Conservation (phyloP, 2,113 vertebrate species). For the Macrotus californicus region DNA sequence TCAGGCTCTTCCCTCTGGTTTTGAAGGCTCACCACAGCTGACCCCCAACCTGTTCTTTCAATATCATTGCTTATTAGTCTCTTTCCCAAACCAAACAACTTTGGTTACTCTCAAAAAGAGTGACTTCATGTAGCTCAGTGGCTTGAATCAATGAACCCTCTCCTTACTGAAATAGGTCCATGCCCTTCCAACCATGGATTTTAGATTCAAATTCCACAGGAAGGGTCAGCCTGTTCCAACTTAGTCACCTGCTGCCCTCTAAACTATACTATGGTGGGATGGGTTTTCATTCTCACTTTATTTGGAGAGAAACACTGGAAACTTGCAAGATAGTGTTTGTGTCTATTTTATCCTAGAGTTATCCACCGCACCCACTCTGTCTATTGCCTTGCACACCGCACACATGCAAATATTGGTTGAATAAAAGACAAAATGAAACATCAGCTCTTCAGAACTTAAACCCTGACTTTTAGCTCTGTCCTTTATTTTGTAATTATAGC, state of each 20-base stretch:
- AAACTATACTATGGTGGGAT: not conserved
- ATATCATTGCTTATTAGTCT: not conserved
- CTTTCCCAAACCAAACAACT: not conserved
- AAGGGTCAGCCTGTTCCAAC: not conserved
- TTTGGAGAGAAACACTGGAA: not conserved
- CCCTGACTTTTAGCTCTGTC: not conserved
- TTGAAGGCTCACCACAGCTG: not conserved
- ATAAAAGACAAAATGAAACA: not conserved
- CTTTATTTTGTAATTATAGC: not conserved
- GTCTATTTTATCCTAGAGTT: not conserved
- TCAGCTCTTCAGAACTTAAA: not conserved
- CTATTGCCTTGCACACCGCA: not conserved
- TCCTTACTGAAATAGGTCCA: not conserved
- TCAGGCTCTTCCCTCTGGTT: not conserved
- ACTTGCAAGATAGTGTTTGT: not conserved
- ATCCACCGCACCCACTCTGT: not conserved
- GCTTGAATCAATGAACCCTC: not conserved
- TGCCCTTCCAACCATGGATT: not conserved
- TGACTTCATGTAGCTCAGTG: not conserved
- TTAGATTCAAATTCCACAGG: not conserved
- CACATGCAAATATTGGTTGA: not conserved
- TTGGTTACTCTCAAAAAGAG: not conserved
- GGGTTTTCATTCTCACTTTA: not conserved
- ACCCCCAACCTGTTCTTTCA: not conserved
- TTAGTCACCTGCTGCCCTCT: not conserved